phyloP scores from a whole-genome alignment of 2,888 invertebrate species.

The Plagiodera versicolora region DNA sequence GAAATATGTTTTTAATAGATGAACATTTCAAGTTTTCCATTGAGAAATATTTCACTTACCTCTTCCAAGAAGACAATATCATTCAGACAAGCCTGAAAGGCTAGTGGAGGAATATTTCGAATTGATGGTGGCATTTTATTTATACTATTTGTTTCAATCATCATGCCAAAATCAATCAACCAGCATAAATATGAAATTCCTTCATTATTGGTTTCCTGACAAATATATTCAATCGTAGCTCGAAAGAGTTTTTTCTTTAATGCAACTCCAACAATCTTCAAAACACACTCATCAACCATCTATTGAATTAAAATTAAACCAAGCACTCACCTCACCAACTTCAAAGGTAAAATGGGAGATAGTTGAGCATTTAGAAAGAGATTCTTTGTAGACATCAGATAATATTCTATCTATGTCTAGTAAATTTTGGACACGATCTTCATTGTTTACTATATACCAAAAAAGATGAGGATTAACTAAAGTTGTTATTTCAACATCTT shows the following conservation, averaged over 20 bases:
- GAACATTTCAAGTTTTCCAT: too few species aligned
- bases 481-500: constrained; percentile 33
- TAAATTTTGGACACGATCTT: constrained; percentile 18
- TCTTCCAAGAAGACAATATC: constrained; percentile 38
- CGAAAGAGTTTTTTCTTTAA: constrained; percentile 29
- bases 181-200: constrained; percentile 33
- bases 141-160: constrained; percentile 29
- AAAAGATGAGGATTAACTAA: constrained; percentile 45
- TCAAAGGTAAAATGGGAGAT: constrained; percentile 17
- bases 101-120: constrained; percentile 29
- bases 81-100: constrained; percentile 39
- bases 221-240: constrained; percentile 32
- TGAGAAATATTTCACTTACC: constrained; percentile 29
- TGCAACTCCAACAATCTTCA: constrained; percentile 36
- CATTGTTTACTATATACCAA: constrained; percentile 37
- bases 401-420: constrained; percentile 16
- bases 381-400: not conserved
- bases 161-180: constrained; percentile 42
- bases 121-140: constrained; percentile 36
- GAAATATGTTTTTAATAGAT: too few species aligned
- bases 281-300: too few species aligned
- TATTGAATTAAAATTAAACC: too few species aligned
- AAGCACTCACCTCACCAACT: constrained; percentile 30
- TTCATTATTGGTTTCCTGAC: not conserved
- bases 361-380: constrained; percentile 3